phyloP scores from a whole-genome alignment of 2,797 vertebrate species.

The Heteromormyrus szaboi region DNA sequence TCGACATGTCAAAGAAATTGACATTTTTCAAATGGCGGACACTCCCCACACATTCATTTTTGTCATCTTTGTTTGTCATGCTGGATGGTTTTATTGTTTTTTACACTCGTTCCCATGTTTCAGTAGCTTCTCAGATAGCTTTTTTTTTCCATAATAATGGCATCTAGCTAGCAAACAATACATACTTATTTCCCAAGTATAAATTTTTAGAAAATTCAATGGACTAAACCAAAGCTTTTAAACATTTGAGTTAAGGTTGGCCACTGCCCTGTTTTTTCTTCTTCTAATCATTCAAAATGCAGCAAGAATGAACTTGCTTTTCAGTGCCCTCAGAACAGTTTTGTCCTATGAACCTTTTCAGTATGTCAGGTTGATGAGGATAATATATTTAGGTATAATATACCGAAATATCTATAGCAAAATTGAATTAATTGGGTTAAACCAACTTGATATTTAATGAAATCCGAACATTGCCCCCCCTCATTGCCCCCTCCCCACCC shows the following conservation, averaged over 20 bases:
- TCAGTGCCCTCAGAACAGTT: neutral
- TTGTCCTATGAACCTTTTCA: neutral
- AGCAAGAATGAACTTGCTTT: neutral
- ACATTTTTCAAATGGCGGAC: slow-evolving; percentile 12
- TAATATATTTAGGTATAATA: neutral
- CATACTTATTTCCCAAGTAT: neutral
- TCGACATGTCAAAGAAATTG: neutral
- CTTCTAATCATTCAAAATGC: neutral
- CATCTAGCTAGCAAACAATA: neutral
- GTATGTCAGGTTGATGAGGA: neutral
- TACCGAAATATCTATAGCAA: neutral
- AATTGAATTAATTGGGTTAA: neutral
- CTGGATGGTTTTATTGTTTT: neutral
- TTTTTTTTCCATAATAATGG: neutral
- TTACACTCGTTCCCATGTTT: neutral
- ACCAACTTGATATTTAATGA: neutral
- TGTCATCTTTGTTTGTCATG: neutral
- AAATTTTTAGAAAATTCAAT: neutral
- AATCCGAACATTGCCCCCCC: neutral
- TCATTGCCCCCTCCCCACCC: neutral
- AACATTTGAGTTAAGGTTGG: neutral
- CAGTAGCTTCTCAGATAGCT: neutral
- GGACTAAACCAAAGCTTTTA: neutral
- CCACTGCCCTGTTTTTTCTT: neutral
- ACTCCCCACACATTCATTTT: neutral